Percentiles rank a stretch among this genome's conserved stretches.
Conservation (phyloP, 2,888 invertebrate species). For the Sarcophaga rosellei region DNA sequence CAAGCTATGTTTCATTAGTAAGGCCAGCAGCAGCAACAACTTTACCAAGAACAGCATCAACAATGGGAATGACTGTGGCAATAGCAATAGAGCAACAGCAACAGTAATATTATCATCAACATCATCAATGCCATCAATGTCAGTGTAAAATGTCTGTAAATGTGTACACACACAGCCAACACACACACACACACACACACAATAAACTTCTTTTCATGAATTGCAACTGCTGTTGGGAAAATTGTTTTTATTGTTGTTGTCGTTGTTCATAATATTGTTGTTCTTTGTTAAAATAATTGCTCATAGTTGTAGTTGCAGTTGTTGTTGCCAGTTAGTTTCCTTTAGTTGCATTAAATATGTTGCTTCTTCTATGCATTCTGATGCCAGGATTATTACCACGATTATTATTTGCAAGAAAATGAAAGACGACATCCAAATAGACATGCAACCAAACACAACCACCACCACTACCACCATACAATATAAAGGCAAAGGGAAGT, state of each 20-base stretch:
- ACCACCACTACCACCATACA: no score
- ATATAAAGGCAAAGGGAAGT: no score
- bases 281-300: neutral
- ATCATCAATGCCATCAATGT: slow-evolving; percentile 55
- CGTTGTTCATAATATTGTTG: slow-evolving; percentile 30
- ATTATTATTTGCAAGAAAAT: neutral
- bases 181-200: neutral
- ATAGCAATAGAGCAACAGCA: slow-evolving; percentile 8
- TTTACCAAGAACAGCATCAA: neutral
- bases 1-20: no score
- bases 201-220: neutral
- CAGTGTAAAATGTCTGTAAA: slow-evolving; percentile 6
- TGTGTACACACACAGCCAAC: neutral
- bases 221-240: slow-evolving; percentile 18
- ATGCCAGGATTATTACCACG: slow-evolving; percentile 25
- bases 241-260: slow-evolving; percentile 24
- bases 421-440: no score
- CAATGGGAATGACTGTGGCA: neutral
- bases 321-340: slow-evolving; percentile 20
- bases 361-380: slow-evolving; percentile 4
- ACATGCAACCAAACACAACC: no score
- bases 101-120: slow-evolving; percentile 48
- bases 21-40: slow-evolving; percentile 33
- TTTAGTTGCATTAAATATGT: slow-evolving; percentile 28
- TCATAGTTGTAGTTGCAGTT: neutral